These are phyloP conservation scores for Drosophila athabasca DNA, from an alignment of 1,140 invertebrate species.

Conservation along the genomic window DNA sequence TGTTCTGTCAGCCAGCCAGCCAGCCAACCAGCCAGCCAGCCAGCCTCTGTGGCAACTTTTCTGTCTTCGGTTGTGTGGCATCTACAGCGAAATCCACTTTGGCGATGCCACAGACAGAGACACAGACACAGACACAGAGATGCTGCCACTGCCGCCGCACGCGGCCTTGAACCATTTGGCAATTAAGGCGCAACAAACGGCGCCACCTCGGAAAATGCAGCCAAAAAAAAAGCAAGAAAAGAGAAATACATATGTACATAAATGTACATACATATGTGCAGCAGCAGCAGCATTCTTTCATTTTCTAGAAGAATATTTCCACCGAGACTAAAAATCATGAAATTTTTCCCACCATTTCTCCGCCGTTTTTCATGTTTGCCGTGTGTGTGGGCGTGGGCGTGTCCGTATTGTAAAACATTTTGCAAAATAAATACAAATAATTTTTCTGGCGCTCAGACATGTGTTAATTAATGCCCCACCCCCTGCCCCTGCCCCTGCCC, in stretches of 20 bases:
- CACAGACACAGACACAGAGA: no score
- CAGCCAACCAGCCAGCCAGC: no score
- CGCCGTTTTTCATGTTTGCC: neutral
- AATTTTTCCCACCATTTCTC: constrained; percentile 7
- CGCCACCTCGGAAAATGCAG: constrained; percentile 42
- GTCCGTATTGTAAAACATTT: constrained; percentile 32
- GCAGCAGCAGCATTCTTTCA: constrained; percentile 2
- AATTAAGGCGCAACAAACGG: constrained; percentile 43
- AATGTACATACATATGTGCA: neutral
- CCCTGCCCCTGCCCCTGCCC: neutral
- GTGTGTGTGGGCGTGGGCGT: constrained; percentile 15
- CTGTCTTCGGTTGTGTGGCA: neutral
- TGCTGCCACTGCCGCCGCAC: neutral
- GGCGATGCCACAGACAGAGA: constrained; percentile 7
- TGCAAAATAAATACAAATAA: constrained; percentile 23
- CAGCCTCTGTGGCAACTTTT: constrained; percentile 5
- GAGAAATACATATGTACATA: neutral
- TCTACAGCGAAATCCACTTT: constrained; percentile 49
- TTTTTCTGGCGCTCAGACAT: constrained; percentile 11
- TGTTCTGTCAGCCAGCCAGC: constrained; percentile 13
- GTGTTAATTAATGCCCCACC: constrained; percentile 26
- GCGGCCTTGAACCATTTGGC: constrained; percentile 51
- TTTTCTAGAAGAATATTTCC: constrained; percentile 13
- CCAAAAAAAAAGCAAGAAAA: constrained; percentile 13
- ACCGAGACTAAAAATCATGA: constrained; percentile 3